phyloP scores from a whole-genome alignment of 2,113 vertebrate genomes.

The Entosphenus tridentatus region DNA sequence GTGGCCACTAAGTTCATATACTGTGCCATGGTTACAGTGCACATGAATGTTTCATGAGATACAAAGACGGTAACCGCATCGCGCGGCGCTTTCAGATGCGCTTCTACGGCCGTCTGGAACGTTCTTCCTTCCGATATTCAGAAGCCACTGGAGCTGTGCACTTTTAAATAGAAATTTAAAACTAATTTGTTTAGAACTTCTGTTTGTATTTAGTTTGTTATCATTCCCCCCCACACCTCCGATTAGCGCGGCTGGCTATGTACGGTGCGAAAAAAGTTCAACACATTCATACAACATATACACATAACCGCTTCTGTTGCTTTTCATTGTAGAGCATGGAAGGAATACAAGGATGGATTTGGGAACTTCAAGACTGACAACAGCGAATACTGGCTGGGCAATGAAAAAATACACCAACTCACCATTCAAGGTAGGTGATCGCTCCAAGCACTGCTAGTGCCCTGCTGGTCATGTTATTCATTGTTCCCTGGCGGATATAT shows the following conservation, averaged over 20 bases:
- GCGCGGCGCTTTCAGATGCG: no score
- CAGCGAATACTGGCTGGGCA: slow-evolving; percentile 70
- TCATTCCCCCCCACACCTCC: background rate
- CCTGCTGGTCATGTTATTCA: background rate
- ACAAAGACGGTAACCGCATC: no score
- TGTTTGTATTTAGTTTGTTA: background rate
- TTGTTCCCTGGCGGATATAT: background rate
- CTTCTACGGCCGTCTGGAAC: no score
- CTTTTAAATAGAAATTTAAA: no score
- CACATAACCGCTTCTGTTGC: background rate
- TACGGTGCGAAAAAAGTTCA: no score
- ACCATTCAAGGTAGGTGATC: slow-evolving; percentile 28
- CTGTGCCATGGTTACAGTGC: no score
- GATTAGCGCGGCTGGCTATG: no score
- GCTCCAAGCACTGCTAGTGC: background rate
- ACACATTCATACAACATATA: no score
- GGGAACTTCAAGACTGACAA: slow-evolving; percentile 43
- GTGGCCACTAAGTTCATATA: no score
- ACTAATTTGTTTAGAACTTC: background rate
- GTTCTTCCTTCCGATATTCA: no score
- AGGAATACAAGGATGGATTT: slow-evolving; percentile 57
- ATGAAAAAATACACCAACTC: slow-evolving; percentile 40
- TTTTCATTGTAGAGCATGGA: slow-evolving; percentile 38
- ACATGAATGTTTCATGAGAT: no score
- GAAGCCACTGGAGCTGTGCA: no score